A percentile compares a stretch with the other conserved stretches of the same genome.
These are phyloP conservation scores for Synodontis membranacea DNA, from an alignment of 2,113 vertebrate species.

Conservation along the genomic window DNA sequence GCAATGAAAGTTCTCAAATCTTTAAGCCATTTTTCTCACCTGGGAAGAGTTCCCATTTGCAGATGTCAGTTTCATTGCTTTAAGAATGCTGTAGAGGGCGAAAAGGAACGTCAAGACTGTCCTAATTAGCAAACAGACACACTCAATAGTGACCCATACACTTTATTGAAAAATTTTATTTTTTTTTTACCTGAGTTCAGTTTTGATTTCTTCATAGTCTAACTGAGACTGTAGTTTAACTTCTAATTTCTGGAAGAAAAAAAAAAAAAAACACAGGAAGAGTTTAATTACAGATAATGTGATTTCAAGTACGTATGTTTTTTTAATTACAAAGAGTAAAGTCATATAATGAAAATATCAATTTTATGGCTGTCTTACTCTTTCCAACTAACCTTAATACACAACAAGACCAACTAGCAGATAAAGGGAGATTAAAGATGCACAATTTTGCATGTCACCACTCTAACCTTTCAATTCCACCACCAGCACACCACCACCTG, in stretches of 20 bases:
- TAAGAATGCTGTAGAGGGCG: slow-evolving; percentile 82
- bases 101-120: slow-evolving; percentile 4
- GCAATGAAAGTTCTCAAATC: background rate
- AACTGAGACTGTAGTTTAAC: slow-evolving; percentile 90
- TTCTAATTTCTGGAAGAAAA: slow-evolving; percentile 80
- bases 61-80: slow-evolving; percentile 91
- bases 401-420: background rate
- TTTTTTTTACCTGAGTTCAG: slow-evolving; percentile 87
- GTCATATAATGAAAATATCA: background rate
- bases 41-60: slow-evolving; percentile 83
- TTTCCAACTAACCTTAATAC: background rate
- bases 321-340: background rate
- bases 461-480: background rate
- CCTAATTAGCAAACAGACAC: background rate
- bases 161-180: background rate
- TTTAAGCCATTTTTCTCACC: slow-evolving; percentile 70
- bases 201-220: slow-evolving; percentile 98
- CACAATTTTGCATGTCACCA: background rate
- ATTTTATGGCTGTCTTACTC: background rate
- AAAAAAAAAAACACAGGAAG: slow-evolving; percentile 34
- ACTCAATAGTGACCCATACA: background rate
- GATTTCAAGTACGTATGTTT: background rate
- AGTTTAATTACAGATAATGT: background rate
- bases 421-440: background rate
- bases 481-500: background rate